phyloP scores from a whole-genome alignment of 2,113 vertebrate species.

The cattle (Bos taurus) region DNA sequence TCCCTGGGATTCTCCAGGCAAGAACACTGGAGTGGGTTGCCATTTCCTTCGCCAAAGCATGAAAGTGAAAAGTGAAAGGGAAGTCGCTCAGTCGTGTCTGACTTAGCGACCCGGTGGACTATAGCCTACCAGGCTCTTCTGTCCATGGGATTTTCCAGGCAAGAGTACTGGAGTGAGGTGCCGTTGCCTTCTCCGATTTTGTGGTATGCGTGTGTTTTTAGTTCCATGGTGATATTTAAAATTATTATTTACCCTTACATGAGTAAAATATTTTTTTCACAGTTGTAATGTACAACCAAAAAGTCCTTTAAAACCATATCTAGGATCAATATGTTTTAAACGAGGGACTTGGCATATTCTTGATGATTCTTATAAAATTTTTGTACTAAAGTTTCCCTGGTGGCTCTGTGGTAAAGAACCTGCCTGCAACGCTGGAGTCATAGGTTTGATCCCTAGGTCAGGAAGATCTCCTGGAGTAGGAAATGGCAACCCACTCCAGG shows the following conservation, averaged over 20 bases:
- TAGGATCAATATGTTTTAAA: background rate
- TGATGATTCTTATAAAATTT: background rate
- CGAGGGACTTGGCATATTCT: background rate
- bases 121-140: no score
- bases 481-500: background rate
- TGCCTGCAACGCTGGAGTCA: background rate
- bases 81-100: no score
- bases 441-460: background rate
- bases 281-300: background rate
- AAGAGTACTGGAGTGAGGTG: no score
- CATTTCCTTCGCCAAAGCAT: no score
- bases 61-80: no score
- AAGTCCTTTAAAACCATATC: background rate
- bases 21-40: no score
- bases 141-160: no score
- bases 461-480: background rate
- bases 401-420: background rate
- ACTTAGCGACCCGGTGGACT: no score
- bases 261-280: background rate
- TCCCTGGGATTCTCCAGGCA: no score
- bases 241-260: background rate
- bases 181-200: background rate
- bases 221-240: conserved; percentile 1
- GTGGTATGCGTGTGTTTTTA: background rate
- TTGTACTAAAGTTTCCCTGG: background rate